phyloP scores from a whole-genome alignment of 1,140 invertebrate species.

The Delia radicum region DNA sequence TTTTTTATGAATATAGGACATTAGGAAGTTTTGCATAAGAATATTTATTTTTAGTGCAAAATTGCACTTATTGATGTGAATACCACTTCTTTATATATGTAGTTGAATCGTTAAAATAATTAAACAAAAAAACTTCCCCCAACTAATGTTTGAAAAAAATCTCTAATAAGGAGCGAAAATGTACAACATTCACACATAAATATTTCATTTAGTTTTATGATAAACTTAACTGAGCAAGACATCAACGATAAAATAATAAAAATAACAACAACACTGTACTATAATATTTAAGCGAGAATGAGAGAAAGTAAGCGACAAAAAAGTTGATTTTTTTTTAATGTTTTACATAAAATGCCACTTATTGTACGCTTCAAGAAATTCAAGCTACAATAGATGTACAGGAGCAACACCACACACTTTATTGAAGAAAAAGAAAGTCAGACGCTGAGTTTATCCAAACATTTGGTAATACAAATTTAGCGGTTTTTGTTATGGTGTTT shows the following conservation, averaged over 20 bases:
- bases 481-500: background rate
- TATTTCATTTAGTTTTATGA: slow-evolving; percentile 19
- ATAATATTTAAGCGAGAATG: background rate
- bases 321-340: background rate
- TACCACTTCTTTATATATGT: too few relatives aligned
- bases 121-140: background rate
- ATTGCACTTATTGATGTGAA: too few relatives aligned
- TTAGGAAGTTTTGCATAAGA: too few relatives aligned
- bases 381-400: background rate
- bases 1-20: too few relatives aligned
- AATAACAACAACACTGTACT: background rate
- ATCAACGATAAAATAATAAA: background rate
- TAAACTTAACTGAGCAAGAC: slow-evolving; percentile 7
- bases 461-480: background rate
- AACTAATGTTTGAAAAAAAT: background rate
- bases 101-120: background rate
- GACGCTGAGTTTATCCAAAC: background rate
- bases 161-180: background rate
- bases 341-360: background rate
- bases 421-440: background rate
- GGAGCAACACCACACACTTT: background rate
- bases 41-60: too few relatives aligned
- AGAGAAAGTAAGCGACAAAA: too few relatives aligned
- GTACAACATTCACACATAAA: background rate
- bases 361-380: background rate